Evolutionary conservation across 2,888 invertebrate species (phyloP), one percentile per base, ranked within the genome.

Genomic region (Macaria liturata): DNA sequence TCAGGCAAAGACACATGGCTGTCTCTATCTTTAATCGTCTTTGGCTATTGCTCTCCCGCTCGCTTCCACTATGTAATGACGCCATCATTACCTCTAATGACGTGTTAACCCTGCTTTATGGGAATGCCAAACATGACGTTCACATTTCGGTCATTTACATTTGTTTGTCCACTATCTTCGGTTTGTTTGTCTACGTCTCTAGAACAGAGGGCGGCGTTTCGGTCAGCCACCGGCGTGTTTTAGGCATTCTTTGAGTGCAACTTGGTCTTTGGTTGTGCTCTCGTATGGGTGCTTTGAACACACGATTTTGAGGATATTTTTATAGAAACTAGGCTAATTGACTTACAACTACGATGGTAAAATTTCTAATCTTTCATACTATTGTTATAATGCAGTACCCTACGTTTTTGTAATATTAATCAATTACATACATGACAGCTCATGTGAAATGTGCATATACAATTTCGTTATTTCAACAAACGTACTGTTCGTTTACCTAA

Each of bases 121-220:
- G 91, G 91, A 91, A 91, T 90, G 90, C 91, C 91, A 91, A 91
- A 91, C 91, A 91, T 87, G 88, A 88, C 90, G 90, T 86, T 86
- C 90, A 90, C 84, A 90, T 91, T 91, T 91, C 86, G 89, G 88
- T 90, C 91, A 89, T 90, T 91, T 90, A 91, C 87, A 88, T 91
- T 88, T 91, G 91, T 91, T 91, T 91, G 89, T 86, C 89, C 77
- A 86, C 86, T 84, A 86, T 89, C 87, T 88, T 82, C 75, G 80
- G 80, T 78, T 78, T 91, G 88, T 91, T 91, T 91, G 84, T 85
- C 75, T 80, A 86, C 84, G 81, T 81, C 87, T 88, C 87, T 91
- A 90, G 88, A 91, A 91, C 90, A 91, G 81, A 88, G 86, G 90
- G 91, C 91, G 90, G 90, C 86, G 84, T 86, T 82, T 83, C 79